These are phyloP conservation scores for Micrasema longulum DNA, from an alignment of 1,140 invertebrate genomes.

Conservation along the genomic window DNA sequence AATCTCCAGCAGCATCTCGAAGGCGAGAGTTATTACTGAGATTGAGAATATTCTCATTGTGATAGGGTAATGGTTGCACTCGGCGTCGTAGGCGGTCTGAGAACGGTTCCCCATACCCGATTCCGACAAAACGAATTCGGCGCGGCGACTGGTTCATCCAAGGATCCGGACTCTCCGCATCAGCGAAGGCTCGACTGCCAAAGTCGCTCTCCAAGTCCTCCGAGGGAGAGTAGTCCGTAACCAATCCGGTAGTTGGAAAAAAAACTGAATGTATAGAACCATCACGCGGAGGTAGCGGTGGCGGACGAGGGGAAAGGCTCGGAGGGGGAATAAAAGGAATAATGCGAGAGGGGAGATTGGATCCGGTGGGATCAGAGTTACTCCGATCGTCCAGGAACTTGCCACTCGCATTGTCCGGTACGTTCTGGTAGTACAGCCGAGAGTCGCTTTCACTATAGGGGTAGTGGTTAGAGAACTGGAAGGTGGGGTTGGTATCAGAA, in stretches of 20 bases:
- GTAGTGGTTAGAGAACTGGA: conserved; percentile 32
- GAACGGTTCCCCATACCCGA: conserved; percentile 28
- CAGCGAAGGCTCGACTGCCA: conserved; percentile 1
- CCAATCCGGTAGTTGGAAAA: conserved; percentile 37
- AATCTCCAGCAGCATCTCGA: conserved; percentile 30
- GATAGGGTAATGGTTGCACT: conserved; percentile 44
- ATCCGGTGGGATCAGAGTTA: neutral
- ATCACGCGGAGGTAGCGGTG: neutral
- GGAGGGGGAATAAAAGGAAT: neutral
- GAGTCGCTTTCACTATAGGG: conserved; percentile 21
- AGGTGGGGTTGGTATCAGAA: conserved; percentile 24
- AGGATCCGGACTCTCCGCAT: conserved; percentile 31
- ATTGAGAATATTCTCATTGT: conserved; percentile 50
- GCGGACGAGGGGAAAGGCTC: neutral
- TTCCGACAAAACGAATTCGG: conserved; percentile 12
- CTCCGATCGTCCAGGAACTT: conserved; percentile 37
- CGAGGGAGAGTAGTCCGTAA: conserved; percentile 21
- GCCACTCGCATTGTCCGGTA: neutral
- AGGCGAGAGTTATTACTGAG: conserved; percentile 48
- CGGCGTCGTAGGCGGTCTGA: conserved; percentile 23
- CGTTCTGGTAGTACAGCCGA: conserved; percentile 26
- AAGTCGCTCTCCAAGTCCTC: conserved; percentile 12
- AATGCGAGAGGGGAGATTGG: neutral
- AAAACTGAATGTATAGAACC: conserved; percentile 29
- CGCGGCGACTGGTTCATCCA: conserved; percentile 37